phyloP scores from a whole-genome alignment of 2,797 vertebrate genomes.

The Phaenicophaeus curvirostris region DNA sequence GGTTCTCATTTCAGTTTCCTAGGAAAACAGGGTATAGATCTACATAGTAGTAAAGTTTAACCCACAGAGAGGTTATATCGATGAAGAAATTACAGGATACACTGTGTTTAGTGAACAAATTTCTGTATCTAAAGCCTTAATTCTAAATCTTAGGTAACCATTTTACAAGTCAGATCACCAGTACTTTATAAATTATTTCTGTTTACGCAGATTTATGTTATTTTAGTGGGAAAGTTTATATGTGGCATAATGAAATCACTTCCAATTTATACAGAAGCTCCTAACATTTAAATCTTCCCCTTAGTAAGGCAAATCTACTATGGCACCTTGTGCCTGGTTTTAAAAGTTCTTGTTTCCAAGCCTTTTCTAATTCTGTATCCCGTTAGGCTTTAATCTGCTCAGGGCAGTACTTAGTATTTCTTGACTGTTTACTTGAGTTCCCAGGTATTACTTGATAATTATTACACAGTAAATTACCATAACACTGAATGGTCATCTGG shows the following conservation, averaged over 20 bases:
- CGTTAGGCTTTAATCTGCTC: background rate
- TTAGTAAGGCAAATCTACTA: background rate
- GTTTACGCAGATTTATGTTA: background rate
- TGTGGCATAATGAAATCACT: background rate
- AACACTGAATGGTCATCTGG: background rate
- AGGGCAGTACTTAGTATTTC: background rate
- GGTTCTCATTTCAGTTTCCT: background rate
- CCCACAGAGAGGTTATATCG: background rate
- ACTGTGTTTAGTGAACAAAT: background rate
- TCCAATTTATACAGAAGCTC: background rate
- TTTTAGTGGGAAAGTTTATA: background rate
- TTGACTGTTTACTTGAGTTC: background rate
- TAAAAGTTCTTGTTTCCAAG: background rate
- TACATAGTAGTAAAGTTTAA: background rate
- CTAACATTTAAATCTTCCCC: background rate
- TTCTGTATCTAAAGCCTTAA: background rate
- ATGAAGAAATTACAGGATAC: background rate
- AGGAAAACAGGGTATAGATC: background rate
- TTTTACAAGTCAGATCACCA: background rate
- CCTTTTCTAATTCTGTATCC: background rate
- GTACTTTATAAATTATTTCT: background rate
- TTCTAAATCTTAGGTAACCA: background rate
- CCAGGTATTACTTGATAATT: background rate
- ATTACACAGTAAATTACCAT: background rate
- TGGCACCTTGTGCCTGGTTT: background rate